phyloP scores from a whole-genome alignment of 2,113 vertebrate species.

The Sapayoa aenigma region DNA sequence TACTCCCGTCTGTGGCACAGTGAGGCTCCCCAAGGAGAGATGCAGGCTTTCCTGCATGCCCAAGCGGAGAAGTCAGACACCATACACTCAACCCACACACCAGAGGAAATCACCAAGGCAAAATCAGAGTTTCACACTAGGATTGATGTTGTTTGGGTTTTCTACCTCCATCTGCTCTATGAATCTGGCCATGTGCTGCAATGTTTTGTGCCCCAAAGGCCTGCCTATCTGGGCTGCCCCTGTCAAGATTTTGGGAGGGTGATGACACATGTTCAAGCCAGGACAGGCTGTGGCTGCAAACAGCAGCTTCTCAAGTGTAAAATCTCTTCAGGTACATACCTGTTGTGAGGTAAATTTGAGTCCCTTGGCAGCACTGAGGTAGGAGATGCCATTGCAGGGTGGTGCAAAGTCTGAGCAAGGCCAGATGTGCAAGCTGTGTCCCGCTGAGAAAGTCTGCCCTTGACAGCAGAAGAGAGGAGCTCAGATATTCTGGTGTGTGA shows the following conservation, averaged over 20 bases:
- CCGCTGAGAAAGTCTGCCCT: not conserved
- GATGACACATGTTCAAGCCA: not conserved
- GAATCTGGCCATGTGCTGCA: not conserved
- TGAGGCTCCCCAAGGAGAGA: not conserved
- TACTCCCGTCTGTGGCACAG: accelerated
- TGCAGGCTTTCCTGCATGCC: accelerated
- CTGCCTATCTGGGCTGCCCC: not conserved
- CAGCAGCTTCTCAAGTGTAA: not conserved
- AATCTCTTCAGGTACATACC: not conserved
- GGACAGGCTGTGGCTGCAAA: not conserved
- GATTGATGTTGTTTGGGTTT: not conserved
- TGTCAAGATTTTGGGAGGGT: not conserved
- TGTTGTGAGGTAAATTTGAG: not conserved
- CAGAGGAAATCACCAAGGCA: not conserved
- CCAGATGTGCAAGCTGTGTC: not conserved
- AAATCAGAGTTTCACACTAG: not conserved
- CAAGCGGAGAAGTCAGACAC: no score
- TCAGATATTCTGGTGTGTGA: accelerated
- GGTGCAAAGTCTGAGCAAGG: not conserved
- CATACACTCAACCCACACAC: not conserved
- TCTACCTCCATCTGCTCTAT: not conserved
- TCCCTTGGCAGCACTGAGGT: not conserved
- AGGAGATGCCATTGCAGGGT: not conserved
- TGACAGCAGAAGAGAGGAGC: not conserved
- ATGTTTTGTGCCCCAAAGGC: not conserved